Base-by-base conservation (phyloP, 2,888 invertebrate genomes). In the Erebia ligea region DNA sequence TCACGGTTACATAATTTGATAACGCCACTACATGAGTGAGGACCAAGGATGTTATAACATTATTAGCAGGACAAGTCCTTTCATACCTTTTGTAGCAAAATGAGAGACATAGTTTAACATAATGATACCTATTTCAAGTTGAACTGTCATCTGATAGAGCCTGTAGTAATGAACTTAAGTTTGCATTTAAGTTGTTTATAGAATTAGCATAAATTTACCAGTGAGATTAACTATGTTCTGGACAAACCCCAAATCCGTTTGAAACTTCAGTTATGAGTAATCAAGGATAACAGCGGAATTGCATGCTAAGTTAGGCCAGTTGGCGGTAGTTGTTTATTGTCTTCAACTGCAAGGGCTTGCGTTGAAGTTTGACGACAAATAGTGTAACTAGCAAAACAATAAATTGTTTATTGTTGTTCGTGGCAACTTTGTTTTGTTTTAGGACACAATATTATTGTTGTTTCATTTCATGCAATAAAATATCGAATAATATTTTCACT, bases 271-370 rank as follows among this genome's bases (percentile, higher is more conserved):
- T 21, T 40, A 45, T 45, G 13, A 61, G 45, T 61, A 19, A 45
- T 61, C 19, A 61, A 61, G 61, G 61, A 45, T 61, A 61, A 61
- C 61, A 45, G 21, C 45, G 61, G 45, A 61, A 61, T 61, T 61
- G 61, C 61, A 61, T 61, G 61, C 61, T 4, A 45, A 61, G 61
- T 61, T 61, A 45, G 45, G 13, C 45, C 10, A 61, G 61, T 61
- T 61, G n/a, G 61, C 13, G 59, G 40, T 42, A 45, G 61, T 61
- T 42, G 42, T 45, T 19, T 58, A 58, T 58, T 59, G 61, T 61
- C 61, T 61, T 61, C 61, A 61, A 45, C 45, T 61, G 61, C 61
- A 61, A 21, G 45, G 13, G 48, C 45, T 61, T 61, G 45, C 61
- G 61, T 61, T 5, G 61, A 45, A 45, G 61, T 45, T 61, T 61